These are phyloP conservation scores for Mormyrops boulengeri DNA, from an alignment of 2,797 vertebrate species.

Conservation along the genomic window DNA sequence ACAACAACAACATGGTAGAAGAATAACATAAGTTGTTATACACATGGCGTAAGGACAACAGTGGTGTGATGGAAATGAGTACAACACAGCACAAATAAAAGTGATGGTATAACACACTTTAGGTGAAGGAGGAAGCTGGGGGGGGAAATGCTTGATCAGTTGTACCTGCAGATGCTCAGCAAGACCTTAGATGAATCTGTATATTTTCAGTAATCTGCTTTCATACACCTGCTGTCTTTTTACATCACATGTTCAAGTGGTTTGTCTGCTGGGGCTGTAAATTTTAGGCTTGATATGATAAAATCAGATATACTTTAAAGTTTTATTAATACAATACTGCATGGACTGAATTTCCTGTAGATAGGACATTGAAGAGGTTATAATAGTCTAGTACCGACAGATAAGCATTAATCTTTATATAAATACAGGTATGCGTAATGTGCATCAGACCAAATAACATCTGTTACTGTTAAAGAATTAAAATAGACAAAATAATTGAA, in stretches of 20 bases:
- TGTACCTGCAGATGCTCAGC: not conserved
- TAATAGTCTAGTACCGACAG: not conserved
- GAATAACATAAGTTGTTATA: not conserved
- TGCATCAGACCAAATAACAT: not conserved
- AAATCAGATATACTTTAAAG: not conserved
- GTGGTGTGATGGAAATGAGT: not conserved
- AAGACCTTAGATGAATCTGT: not conserved
- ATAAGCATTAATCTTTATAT: not conserved
- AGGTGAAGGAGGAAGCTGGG: not conserved
- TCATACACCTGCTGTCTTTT: not conserved
- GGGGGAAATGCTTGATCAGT: not conserved
- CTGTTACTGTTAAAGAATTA: not conserved
- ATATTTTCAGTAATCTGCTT: not conserved
- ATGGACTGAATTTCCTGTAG: not conserved
- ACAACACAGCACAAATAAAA: not conserved
- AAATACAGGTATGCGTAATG: not conserved
- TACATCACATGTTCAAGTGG: not conserved
- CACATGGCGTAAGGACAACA: not conserved
- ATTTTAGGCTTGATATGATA: not conserved
- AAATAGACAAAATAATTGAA: not conserved
- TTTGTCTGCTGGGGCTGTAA: not conserved
- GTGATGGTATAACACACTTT: not conserved
- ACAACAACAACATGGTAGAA: not conserved
- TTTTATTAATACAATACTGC: not conserved
- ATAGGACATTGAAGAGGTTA: not conserved